These are phyloP conservation scores for Amblyopsis hoosieri DNA, from an alignment of 2,797 vertebrate species.

Conservation along the genomic window DNA sequence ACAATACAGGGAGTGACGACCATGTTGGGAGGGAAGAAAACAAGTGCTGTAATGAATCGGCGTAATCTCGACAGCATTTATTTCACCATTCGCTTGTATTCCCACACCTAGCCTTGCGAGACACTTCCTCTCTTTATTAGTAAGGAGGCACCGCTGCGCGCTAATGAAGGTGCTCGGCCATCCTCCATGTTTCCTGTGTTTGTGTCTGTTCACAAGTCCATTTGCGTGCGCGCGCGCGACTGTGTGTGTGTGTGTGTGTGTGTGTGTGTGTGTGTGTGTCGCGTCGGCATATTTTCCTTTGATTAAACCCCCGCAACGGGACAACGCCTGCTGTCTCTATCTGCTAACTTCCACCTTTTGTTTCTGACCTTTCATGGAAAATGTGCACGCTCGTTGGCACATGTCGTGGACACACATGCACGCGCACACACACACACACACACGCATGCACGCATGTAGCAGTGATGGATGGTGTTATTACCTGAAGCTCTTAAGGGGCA, in stretches of 20 bases:
- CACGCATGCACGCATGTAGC: constrained; percentile 3
- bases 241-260: neutral
- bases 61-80: constrained; percentile 56
- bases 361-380: constrained; percentile 60
- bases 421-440: constrained; percentile 20
- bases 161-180: constrained; percentile 64
- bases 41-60: constrained; percentile 56
- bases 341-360: constrained; percentile 40
- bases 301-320: constrained; percentile 60
- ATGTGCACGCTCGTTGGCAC: neutral
- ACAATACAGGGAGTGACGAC: constrained; percentile 25
- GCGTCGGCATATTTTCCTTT: constrained; percentile 39
- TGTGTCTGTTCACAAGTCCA: constrained; percentile 31
- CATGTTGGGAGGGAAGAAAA: constrained; percentile 31
- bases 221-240: constrained; percentile 3
- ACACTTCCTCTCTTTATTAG: constrained; percentile 64
- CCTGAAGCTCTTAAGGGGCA: constrained; percentile 71
- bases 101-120: constrained; percentile 63
- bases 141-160: constrained; percentile 55
- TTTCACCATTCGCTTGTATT: constrained; percentile 66
- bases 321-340: constrained; percentile 53
- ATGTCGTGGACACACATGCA: neutral
- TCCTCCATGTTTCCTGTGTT: constrained; percentile 52
- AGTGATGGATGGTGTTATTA: constrained; percentile 77
- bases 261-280: constrained; percentile 5